These are phyloP conservation scores for Nilaparvata lugens DNA, from an alignment of 1,140 invertebrate species.

Conservation along the genomic window DNA sequence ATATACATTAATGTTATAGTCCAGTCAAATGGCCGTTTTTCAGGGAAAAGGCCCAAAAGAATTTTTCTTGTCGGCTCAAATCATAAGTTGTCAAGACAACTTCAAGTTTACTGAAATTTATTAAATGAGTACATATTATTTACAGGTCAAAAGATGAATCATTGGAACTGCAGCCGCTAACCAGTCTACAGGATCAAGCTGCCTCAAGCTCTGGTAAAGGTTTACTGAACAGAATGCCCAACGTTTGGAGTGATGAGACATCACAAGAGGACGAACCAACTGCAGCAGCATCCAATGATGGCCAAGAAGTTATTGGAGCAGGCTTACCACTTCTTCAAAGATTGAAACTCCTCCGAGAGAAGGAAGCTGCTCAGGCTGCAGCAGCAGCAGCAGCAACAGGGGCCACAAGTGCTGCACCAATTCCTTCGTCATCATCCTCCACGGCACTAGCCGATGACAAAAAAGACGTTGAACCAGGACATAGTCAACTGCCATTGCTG, in stretches of 20 bases:
- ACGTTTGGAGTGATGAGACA: conserved; percentile 54
- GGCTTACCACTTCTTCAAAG: conserved; percentile 63
- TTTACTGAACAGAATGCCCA: conserved; percentile 54
- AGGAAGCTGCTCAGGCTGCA: conserved; percentile 59
- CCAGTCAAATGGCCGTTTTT: too few species aligned
- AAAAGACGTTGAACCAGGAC: conserved; percentile 47
- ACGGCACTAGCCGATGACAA: conserved; percentile 26
- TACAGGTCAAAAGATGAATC: conserved; percentile 46
- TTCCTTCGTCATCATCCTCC: conserved; percentile 37
- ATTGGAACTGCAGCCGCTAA: conserved; percentile 53
- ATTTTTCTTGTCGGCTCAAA: too few species aligned
- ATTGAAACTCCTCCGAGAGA: conserved; percentile 71
- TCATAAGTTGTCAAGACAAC: too few species aligned
- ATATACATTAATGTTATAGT: too few species aligned
- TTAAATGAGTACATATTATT: too few species aligned
- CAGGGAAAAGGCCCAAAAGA: too few species aligned
- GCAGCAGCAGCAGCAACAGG: conserved; percentile 33
- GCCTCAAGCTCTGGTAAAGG: conserved; percentile 36
- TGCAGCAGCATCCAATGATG: conserved; percentile 35
- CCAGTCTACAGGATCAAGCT: conserved; percentile 27
- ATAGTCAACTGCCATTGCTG: conserved; percentile 62
- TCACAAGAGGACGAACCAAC: conserved; percentile 38
- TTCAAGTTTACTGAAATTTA: too few species aligned
- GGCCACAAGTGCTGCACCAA: conserved; percentile 32
- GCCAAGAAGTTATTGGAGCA: conserved; percentile 42